Percentiles rank a stretch among this genome's conserved stretches.
phyloP scores from a whole-genome alignment of 2,113 vertebrate species.

The Bujurquina vittata region DNA sequence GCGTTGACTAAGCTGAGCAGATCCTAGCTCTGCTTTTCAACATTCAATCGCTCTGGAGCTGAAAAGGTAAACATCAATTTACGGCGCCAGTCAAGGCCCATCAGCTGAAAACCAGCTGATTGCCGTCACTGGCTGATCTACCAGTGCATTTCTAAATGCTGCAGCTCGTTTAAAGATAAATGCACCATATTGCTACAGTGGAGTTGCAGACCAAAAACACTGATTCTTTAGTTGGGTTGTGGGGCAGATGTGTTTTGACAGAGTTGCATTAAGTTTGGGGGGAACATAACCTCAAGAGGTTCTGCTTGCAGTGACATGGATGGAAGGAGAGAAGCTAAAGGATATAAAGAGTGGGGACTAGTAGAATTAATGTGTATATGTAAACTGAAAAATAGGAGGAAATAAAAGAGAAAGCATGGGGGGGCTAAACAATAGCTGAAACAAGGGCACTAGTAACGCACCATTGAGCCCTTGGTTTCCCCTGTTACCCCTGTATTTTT shows the following conservation, averaged over 20 bases:
- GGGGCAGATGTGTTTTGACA: constrained; percentile 29
- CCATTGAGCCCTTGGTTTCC: constrained; percentile 54
- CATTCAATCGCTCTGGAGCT: neutral
- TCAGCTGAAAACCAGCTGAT: too few species aligned
- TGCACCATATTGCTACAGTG: neutral
- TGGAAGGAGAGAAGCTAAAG: neutral
- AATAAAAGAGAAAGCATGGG: neutral
- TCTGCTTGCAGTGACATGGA: constrained; percentile 12
- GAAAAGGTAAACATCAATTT: constrained; percentile 5
- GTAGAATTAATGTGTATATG: neutral
- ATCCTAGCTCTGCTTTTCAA: neutral
- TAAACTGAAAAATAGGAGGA: neutral
- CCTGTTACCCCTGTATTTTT: constrained; percentile 60
- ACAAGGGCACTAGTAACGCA: constrained; percentile 33
- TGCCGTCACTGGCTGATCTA: neutral
- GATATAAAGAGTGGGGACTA: neutral
- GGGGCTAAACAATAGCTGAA: constrained; percentile 30
- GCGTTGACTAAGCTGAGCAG: neutral
- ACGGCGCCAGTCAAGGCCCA: neutral
- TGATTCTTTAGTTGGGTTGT: neutral
- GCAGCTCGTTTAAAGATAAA: neutral
- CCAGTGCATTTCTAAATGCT: neutral
- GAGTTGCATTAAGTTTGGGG: constrained; percentile 49
- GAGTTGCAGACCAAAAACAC: neutral
- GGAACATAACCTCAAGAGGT: constrained; percentile 23